Evolutionary conservation across 2,888 invertebrate genomes (phyloP), one percentile per base, ranked within the genome.

Genomic region (Chaetoderma sp.): DNA sequence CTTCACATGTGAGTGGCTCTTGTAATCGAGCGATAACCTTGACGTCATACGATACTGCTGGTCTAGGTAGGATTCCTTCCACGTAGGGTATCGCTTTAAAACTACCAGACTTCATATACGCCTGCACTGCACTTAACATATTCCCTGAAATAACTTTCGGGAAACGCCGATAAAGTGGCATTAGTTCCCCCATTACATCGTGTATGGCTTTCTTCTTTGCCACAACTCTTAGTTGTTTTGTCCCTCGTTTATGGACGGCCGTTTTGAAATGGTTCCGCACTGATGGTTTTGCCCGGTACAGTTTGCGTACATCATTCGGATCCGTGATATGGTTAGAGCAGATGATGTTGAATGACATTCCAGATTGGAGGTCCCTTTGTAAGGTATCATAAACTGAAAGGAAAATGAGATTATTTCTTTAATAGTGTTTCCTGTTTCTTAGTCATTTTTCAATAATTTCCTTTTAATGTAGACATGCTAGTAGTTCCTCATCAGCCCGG

Each of bases 1-100:
- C 63, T 5, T 60, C 28, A 49, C 65, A 63, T 44, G 60, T 49
- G 42, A 65, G 39, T 2, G 70, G 70, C 21, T 49, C 42, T 32
- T 64, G 47, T 59, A 66, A 25, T 13, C 55, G 33, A n/a, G 54
- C 54, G 8, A 60, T 64, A 8, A 71, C 63, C 0, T 36, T 52
- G 52, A 71, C 62, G 52, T 71, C 68, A 56, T 49, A 65, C n/a
- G 5, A 21, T n/a, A 27, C 10, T 5, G 28, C 23, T 16, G 23
- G 4, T 42, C 30, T 4, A 8, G 27, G 25, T 25, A 49, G 49
- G 4, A 60, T 47, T 8, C 60, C 60, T 32, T 60, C 30, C 8
- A 60, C 44, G 23, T 42, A 60, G n/a, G 44, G 21, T 5, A 21
- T 23, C 8, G 13, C n/a, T 25, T 8, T 16, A 18, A 25, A 33